Percentiles rank a stretch among this genome's conserved stretches.
Conservation (phyloP, 2,888 invertebrate genomes). For the Stenolophus ochropezus region DNA sequence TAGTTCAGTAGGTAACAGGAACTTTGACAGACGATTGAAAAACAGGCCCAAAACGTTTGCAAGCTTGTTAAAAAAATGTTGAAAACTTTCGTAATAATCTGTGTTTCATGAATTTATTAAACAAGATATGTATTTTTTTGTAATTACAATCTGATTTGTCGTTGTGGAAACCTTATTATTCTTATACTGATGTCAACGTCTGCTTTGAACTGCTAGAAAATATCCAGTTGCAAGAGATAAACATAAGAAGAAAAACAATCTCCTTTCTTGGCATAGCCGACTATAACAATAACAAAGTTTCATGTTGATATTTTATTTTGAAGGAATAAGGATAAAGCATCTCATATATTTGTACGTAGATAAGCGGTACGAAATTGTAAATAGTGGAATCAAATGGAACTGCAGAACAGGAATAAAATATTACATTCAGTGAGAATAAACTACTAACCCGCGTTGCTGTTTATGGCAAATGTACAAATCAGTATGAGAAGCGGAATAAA, state of each 20-base stretch:
- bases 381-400: conserved; percentile 8
- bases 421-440: background rate
- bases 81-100: too few relatives aligned
- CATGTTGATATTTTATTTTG: background rate
- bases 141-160: too few relatives aligned
- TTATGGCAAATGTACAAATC: conserved; percentile 5
- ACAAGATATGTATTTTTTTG: too few relatives aligned
- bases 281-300: background rate
- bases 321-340: background rate
- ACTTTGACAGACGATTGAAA: too few relatives aligned
- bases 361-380: conserved; percentile 1
- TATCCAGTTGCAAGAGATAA: background rate
- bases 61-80: too few relatives aligned
- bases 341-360: conserved; percentile 24
- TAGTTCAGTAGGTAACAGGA: too few relatives aligned
- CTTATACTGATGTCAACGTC: background rate
- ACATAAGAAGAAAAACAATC: conserved; percentile 5
- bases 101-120: too few relatives aligned
- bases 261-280: background rate
- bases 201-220: background rate
- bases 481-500: background rate
- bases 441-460: background rate
- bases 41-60: too few relatives aligned
- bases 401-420: background rate
- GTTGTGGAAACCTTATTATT: too few relatives aligned